Evolutionary conservation across 2,888 invertebrate species (phyloP), one percentile per base, ranked within the genome.

Genomic region (Erebia ligea): DNA sequence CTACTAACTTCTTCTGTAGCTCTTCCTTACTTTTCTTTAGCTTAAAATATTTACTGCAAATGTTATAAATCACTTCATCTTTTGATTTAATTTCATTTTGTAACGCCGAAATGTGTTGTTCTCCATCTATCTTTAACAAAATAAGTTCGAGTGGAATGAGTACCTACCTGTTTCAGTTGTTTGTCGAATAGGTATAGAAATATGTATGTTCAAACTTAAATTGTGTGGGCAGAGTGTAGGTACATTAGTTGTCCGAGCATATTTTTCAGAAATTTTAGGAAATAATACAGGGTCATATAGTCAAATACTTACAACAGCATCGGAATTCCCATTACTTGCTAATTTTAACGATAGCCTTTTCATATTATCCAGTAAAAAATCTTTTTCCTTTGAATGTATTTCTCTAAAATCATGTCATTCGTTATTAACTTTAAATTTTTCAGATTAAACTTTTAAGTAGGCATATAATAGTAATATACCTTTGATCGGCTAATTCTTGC

Each of bases 401-500:
- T 87, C 88, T 75, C 85, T 85, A 15, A 13, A 50, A 67, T 54
- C 9, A 19, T 48, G 19, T 21, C 3, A 54, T 52, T 5, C 10
- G 10, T 19, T 21, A 56, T 1, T 21, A 1, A 21, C 19, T 21
- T 19, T 17, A 9, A 17, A 5, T 52, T 19, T 9, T 52, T 17
- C 10, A 19, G 1, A 8, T 19, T 10, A 17, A 9, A 19, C 9
- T 17, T 45, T 34, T 34, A 34, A 0, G 34, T 34, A 34, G 34
- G 34, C 34, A 34, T 34, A 34, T 34, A 34, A 11, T 13, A 13
- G 11, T 45, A 11, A 45, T 13, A 45, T 75, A 85, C 79, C 94
- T 87, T 83, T 95, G 94, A 75, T 94, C 93, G 73, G 92, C 88
- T 74, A 95, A 81, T 81, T 95, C 94, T 82, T 94, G 92, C 75